Conservation (phyloP, 1,140 invertebrate genomes). For the Scaptomyza graminum region DNA sequence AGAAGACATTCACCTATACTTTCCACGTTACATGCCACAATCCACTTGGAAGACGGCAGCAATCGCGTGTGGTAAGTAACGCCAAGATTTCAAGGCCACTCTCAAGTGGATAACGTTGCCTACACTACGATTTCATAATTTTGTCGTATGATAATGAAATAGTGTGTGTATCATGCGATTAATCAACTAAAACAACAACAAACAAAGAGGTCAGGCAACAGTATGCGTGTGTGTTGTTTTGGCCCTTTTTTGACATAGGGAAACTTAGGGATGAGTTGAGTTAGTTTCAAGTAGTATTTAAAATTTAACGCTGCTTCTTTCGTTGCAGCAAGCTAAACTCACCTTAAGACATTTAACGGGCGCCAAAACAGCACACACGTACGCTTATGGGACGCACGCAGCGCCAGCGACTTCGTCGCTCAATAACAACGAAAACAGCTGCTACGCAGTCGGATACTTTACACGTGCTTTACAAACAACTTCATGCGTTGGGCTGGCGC, state of each 20-base stretch:
- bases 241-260: constrained; percentile 40
- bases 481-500: constrained; percentile 59
- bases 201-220: constrained; percentile 57
- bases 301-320: constrained; percentile 71
- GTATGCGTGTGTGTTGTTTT: constrained; percentile 77
- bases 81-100: constrained; percentile 61
- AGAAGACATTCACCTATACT: constrained; percentile 43
- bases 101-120: constrained; percentile 23
- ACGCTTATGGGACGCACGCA: constrained; percentile 73
- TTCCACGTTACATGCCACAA: constrained; percentile 45
- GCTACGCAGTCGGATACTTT: constrained; percentile 12
- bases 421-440: constrained; percentile 8
- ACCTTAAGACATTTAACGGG: constrained; percentile 18
- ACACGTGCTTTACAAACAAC: constrained; percentile 50
- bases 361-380: constrained; percentile 74
- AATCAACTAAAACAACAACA: constrained; percentile 8
- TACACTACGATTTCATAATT: constrained; percentile 73
- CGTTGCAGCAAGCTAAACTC: constrained; percentile 66
- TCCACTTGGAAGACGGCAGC: constrained; percentile 37
- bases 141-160: constrained; percentile 29
- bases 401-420: constrained; percentile 44
- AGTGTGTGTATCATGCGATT: constrained; percentile 2
- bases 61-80: constrained; percentile 62
- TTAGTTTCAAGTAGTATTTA: constrained; percentile 11
- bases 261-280: background rate